phyloP scores from a whole-genome alignment of 2,888 invertebrate species.

The Leptarthrus brevirostris region DNA sequence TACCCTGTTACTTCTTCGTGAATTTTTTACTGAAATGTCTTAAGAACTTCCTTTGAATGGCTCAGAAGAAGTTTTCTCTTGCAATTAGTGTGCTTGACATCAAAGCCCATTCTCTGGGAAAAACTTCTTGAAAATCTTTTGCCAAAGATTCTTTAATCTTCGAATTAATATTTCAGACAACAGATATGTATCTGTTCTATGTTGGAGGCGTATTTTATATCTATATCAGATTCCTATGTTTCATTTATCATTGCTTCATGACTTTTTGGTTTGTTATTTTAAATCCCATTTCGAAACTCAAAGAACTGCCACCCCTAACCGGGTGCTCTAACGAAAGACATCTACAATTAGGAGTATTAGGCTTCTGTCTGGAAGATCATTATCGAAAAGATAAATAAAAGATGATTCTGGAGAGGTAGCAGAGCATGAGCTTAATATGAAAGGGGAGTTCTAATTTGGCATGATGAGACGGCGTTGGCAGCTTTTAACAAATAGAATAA shows the following conservation, averaged over 20 bases:
- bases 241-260: slow-evolving; percentile 1
- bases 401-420: background rate
- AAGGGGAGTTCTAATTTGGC: background rate
- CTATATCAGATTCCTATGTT: background rate
- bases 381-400: slow-evolving; percentile 26
- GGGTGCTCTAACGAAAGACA: background rate
- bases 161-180: slow-evolving; percentile 27
- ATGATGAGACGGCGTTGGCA: background rate
- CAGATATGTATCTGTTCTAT: background rate
- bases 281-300: background rate
- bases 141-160: background rate
- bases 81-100: slow-evolving; percentile 27
- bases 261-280: background rate
- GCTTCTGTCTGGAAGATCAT: background rate
- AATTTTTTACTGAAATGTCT: slow-evolving; percentile 12
- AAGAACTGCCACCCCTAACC: background rate
- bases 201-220: background rate
- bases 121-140: background rate
- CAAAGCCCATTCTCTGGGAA: background rate
- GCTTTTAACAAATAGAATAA: background rate
- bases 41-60: slow-evolving; percentile 9
- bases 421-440: background rate
- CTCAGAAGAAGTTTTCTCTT: background rate
- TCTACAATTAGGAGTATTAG: background rate
- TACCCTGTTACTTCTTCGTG: background rate